Base-by-base conservation (phyloP, 2,797 vertebrate genomes). In the Benthosema pterotum region DNA sequence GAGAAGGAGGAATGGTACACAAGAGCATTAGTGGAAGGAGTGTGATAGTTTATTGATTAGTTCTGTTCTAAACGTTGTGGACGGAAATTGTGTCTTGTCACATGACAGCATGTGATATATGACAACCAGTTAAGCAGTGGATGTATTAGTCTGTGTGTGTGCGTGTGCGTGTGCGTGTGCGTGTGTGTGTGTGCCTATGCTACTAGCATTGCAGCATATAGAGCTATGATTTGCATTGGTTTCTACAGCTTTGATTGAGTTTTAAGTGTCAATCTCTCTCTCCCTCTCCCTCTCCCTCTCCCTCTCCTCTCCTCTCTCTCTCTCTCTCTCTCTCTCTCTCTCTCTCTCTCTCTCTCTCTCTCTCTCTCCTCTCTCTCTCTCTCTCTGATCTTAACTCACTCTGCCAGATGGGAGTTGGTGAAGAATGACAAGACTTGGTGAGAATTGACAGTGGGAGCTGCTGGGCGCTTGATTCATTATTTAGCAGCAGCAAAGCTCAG, bases 401-500 rank as follows among this genome's bases (percentile, higher is more conserved):
- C 16, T 79, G 51, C 42, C 52, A 47, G 32, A 61, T 47, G 16
- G 13, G 57, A 57, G 69, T 63, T 15, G 25, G 18, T 78, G 76
- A 67, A 74, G 79, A 83, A 80, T 68, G 68, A 67, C 65, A 48
- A 59, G 65, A 15, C 42, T 50, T 25, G 63, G 59, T 66, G 65
- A 53, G 42, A 78, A 60, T 53, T 57, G 68, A 75, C 73, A 82
- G 46, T 3, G 46, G 61, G 65, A 79, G 74, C 69, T 48, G 48
- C 66, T 56, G 70, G 77, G 72, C 67, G 81, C 71, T 77, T 80
- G 77, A 90, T 91, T 75, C 79, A 90, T 93, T 84, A 92, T 91
- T 90, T 74, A 92, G 65, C 66, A 57, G 69, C 25, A 65, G 57
- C 28, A 42, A 25, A 58, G 57, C 28, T 42, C 17, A 19, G 78